Percentiles rank a stretch among this genome's conserved stretches.
Evolutionary conservation across 2,797 vertebrate species (phyloP).

Genomic region (Aratinga solstitialis): DNA sequence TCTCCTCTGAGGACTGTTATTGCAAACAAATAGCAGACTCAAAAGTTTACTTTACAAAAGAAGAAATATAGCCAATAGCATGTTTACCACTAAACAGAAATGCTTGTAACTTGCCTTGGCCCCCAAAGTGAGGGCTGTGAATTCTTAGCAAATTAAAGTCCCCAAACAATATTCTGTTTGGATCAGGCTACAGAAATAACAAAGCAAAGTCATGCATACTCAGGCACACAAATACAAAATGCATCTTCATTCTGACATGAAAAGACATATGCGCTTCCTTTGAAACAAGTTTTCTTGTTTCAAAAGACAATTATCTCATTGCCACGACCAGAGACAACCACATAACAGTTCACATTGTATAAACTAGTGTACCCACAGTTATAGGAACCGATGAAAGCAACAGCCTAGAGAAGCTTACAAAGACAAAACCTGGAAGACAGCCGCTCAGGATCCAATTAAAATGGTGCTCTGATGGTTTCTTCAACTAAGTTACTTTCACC

Average conservation of each 20-base stretch:
- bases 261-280: neutral
- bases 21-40: neutral
- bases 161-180: neutral
- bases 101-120: neutral
- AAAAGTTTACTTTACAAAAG: neutral
- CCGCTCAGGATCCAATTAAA: neutral
- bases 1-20: neutral
- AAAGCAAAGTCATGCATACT: neutral
- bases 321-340: neutral
- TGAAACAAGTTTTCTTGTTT: neutral
- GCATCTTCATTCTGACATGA: neutral
- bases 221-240: neutral
- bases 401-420: neutral
- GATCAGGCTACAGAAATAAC: neutral
- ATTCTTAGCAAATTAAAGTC: neutral
- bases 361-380: neutral
- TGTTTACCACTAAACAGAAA: neutral
- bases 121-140: neutral
- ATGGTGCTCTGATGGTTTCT: neutral
- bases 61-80: neutral
- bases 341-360: accelerated
- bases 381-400: neutral
- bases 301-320: neutral
- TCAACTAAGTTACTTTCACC: neutral
- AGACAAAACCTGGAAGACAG: neutral